Base-by-base conservation (phyloP, 2,888 invertebrate genomes). In the Clepsis dumicolana region DNA sequence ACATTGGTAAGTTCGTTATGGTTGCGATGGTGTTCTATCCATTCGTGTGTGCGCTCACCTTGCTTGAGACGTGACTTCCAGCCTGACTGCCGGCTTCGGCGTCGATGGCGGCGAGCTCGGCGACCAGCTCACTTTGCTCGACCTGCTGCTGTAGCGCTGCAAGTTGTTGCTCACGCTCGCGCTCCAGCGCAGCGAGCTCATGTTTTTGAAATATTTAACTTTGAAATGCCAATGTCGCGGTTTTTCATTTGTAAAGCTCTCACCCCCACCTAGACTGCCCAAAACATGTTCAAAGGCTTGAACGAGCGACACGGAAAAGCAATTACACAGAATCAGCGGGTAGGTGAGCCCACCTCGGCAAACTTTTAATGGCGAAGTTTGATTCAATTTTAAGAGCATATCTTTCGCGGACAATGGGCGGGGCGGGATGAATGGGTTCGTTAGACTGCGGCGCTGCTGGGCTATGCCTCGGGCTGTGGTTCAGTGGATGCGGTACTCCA, bases 361-460 rank as follows among this genome's bases (percentile, higher is more conserved):
- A 84, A 83, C 78, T 86, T 86, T 84, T 86, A 85, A 86, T 86
- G 83, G 84, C 75, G 73, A 83, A 86, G 82, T 87, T 87, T 77
- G 80, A 83, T 84, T 82, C 77, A 82, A 82, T 86, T 83, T 80
- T 80, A 80, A 80, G 80, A 80, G 80, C 80, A 83, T 84, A 84
- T 83, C 82, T 84, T 80, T 75, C 69, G 66, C 71, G 74, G 72
- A 80, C 80, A 81, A 78, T 78, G 76, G 67, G 4, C 66, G 73
- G 75, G 76, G 69, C 72, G 73, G 72, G 70, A 71, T 81, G 82
- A 83, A 84, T 84, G 79, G 80, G 77, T 83, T 83, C 81, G 82
- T 83, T 81, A 81, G 78, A 74, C 71, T 71, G 66, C 64, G 60
- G 72, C 3, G 71, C 27, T 29, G 48, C 50, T 12, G 27, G 35